Evolutionary conservation across 2,888 invertebrate species (phyloP), one percentile per base, ranked within the genome.

Genomic region (Melanotus villosus): DNA sequence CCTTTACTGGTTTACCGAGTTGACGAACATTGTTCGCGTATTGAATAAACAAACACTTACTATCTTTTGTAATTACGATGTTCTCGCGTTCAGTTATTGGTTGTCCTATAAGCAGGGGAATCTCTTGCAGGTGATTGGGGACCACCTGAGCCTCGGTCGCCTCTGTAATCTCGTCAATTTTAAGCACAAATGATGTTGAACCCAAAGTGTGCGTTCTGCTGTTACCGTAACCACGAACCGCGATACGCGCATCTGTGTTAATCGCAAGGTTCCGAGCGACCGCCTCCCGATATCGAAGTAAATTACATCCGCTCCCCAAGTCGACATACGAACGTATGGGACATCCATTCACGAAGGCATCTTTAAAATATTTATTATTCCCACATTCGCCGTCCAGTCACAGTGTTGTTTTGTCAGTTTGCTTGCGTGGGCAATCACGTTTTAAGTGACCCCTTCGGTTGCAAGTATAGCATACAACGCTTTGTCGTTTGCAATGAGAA

Each of bases 111-210:
- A 64, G 30, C 0, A 54, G 26, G 14, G 62, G 38, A 2, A 64
- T 16, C 4, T 26, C 18, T 14, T 58, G 57, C 2, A 41, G 54
- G 0, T 9, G 3, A 21, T 72, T 30, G 0, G 69, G 63, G 3
- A 72, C 69, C 3, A 66, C 69, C 2, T 50, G 32, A 6, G 69
- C 63, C 10, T 5, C 2, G 2, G 66, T 26, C 7, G 1, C 12
- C 5, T 32, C 62, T n/a, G 26, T 23, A 5, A 70, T 70, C 10
- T 63, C 41, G 45, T 72, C 72, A 4, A 72, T 47, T 9, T 4
- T 16, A 3, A 72, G 26, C 5, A 10, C 26, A 30, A 62, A 43
- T 14, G 59, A 21, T 10, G 62, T 60, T 5, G 19, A 26, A 0
- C 68, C 71, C 23, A 71, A 16, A 12, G 57, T 60, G 0, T 16